These are phyloP conservation scores for Aegotheles bennettii DNA, from an alignment of 2,113 vertebrate genomes.

Conservation along the genomic window DNA sequence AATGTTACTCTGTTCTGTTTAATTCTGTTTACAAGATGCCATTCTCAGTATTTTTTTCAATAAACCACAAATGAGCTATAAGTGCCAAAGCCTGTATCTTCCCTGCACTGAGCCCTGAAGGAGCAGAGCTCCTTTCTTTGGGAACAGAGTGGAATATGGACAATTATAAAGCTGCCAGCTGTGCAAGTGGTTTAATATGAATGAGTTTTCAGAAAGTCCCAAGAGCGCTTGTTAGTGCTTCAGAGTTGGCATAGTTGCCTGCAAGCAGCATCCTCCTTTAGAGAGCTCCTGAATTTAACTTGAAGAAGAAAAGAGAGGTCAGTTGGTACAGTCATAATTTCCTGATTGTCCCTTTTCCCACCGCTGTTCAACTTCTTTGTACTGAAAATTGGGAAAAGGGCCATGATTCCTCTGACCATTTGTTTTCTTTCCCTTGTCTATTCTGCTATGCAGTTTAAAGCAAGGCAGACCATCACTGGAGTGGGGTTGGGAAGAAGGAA, in stretches of 20 bases:
- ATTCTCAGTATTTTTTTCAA: too few species aligned
- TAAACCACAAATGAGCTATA: not conserved
- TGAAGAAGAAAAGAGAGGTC: not conserved
- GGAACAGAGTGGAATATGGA: not conserved
- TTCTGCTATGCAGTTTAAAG: not conserved
- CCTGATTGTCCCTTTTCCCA: rapidly evolving
- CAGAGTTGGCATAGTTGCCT: not conserved
- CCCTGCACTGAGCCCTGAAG: rapidly evolving
- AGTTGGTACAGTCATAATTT: rapidly evolving
- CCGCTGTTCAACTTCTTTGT: not conserved
- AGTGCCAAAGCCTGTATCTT: not conserved
- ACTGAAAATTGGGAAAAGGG: not conserved
- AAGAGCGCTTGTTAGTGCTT: not conserved
- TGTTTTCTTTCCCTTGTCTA: not conserved
- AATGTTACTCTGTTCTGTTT: not conserved
- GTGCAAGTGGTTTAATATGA: not conserved
- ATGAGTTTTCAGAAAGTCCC: not conserved
- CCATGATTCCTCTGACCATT: not conserved
- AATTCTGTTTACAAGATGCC: not conserved
- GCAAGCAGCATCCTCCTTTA: not conserved
- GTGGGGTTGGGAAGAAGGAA: not conserved
- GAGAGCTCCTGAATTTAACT: not conserved
- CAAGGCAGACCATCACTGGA: not conserved
- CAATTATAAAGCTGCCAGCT: not conserved
- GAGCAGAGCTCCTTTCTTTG: not conserved